Conservation (phyloP, 2,113 vertebrate species). For the Parotia lawesii region DNA sequence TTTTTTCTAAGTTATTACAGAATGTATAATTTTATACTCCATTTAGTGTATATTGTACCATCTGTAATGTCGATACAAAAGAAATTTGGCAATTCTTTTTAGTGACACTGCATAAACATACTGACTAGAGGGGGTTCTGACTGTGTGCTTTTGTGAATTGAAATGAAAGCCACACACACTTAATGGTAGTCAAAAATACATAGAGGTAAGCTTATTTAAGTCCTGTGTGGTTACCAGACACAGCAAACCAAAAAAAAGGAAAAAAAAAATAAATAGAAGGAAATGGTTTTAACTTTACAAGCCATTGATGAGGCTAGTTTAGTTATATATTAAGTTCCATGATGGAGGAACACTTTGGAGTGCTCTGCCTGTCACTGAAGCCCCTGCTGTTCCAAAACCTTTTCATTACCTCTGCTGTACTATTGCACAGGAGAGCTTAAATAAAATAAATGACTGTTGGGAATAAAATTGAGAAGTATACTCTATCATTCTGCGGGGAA, state of each 20-base stretch:
- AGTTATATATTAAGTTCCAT: constrained; percentile 22
- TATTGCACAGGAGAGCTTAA: constrained; percentile 43
- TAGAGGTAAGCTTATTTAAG: not conserved
- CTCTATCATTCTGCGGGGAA: constrained; percentile 42
- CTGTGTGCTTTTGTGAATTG: constrained; percentile 8
- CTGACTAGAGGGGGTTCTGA: constrained; percentile 6
- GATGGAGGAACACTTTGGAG: constrained; percentile 1
- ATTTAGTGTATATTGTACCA: constrained; percentile 56
- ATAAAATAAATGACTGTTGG: constrained; percentile 48
- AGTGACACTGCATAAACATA: constrained; percentile 15
- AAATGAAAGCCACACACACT: not conserved
- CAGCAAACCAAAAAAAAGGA: not conserved
- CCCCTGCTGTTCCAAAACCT: constrained; percentile 39
- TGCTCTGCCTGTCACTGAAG: constrained; percentile 8
- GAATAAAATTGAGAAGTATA: constrained; percentile 43
- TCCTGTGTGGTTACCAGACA: not conserved
- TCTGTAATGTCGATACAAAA: constrained; percentile 41
- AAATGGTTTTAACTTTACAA: constrained; percentile 35
- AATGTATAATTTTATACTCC: constrained; percentile 76
- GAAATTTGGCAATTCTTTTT: constrained; percentile 19
- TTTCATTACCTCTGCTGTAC: constrained; percentile 37
- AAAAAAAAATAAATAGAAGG: not conserved
- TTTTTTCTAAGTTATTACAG: constrained; percentile 69
- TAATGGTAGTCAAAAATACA: not conserved
- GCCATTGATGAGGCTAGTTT: not conserved